Conservation (phyloP, 1,140 invertebrate species). For the Teleopsis dalmanni region DNA sequence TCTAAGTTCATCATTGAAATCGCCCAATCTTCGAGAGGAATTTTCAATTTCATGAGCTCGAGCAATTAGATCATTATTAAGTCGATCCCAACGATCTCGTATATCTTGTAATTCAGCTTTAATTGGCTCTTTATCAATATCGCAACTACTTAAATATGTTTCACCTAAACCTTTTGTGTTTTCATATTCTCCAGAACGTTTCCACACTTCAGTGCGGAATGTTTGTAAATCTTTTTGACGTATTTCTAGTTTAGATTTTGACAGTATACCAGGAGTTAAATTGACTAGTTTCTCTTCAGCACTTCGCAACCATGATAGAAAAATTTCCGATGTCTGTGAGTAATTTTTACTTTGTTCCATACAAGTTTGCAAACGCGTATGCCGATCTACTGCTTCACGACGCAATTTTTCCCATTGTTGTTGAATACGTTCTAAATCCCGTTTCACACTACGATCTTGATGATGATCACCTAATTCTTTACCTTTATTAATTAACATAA, state of each 20-base stretch:
- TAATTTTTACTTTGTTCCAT: slow-evolving; percentile 90
- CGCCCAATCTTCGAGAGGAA: slow-evolving; percentile 68
- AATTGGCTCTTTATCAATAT: slow-evolving; percentile 84
- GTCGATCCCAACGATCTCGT: slow-evolving; percentile 80
- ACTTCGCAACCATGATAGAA: slow-evolving; percentile 80
- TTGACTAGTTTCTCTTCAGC: slow-evolving; percentile 78
- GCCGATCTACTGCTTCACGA: slow-evolving; percentile 74
- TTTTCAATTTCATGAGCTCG: slow-evolving; percentile 76
- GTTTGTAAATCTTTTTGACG: slow-evolving; percentile 83
- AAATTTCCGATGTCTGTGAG: slow-evolving; percentile 71
- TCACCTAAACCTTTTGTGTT: slow-evolving; percentile 78
- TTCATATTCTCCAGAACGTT: slow-evolving; percentile 84
- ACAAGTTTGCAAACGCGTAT: slow-evolving; percentile 78
- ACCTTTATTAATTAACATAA: slow-evolving; percentile 89
- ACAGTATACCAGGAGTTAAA: slow-evolving; percentile 71
- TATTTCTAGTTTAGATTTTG: slow-evolving; percentile 78
- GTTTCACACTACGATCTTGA: slow-evolving; percentile 51
- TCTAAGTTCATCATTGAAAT: slow-evolving; percentile 78
- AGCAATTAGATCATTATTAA: slow-evolving; percentile 67
- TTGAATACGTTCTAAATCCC: slow-evolving; percentile 80
- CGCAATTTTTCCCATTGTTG: slow-evolving; percentile 83
- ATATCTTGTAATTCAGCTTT: slow-evolving; percentile 71
- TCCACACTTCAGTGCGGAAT: slow-evolving; percentile 88
- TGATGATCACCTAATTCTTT: slow-evolving; percentile 60
- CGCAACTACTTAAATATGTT: slow-evolving; percentile 74